Evolutionary conservation across 2,113 vertebrate species (phyloP).

Genomic region (Arothron firmamentum): DNA sequence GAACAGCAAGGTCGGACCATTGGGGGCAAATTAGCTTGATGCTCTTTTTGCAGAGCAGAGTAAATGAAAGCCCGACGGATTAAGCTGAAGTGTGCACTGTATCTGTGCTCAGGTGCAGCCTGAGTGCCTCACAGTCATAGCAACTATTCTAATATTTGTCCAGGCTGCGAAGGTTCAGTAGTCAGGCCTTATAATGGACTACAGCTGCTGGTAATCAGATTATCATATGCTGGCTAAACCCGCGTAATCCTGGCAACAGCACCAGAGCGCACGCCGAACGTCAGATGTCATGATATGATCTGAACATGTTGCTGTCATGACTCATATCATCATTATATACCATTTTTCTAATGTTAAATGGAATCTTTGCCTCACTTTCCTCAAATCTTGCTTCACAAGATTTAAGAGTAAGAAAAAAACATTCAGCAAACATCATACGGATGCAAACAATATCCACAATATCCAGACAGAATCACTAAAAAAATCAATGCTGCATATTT

Average conservation of each 20-base stretch:
- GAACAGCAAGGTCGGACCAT: constrained; percentile 67
- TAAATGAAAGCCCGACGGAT: constrained; percentile 68
- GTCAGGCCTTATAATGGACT: constrained; percentile 35
- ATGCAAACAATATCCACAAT: too few species aligned
- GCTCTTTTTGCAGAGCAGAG: constrained; percentile 65
- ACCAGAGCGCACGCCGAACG: neutral
- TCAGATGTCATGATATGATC: neutral
- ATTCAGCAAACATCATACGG: too few species aligned
- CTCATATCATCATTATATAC: too few species aligned
- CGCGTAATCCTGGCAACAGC: neutral
- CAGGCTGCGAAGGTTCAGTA: constrained; percentile 22
- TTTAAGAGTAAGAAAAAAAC: too few species aligned
- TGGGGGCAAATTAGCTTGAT: constrained; percentile 72
- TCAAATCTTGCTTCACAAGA: too few species aligned
- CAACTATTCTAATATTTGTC: constrained; percentile 46
- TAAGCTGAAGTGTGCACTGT: constrained; percentile 41
- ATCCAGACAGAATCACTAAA: too few species aligned
- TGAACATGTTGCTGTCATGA: neutral
- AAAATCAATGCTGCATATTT: too few species aligned
- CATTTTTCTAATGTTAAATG: too few species aligned
- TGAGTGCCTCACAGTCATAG: constrained; percentile 4
- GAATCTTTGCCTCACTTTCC: too few species aligned
- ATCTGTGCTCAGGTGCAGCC: constrained; percentile 35
- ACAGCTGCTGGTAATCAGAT: constrained; percentile 42
- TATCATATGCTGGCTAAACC: constrained; percentile 16